Base-by-base conservation (phyloP, 2,888 invertebrate species). In the Seladonia tumulorum region DNA sequence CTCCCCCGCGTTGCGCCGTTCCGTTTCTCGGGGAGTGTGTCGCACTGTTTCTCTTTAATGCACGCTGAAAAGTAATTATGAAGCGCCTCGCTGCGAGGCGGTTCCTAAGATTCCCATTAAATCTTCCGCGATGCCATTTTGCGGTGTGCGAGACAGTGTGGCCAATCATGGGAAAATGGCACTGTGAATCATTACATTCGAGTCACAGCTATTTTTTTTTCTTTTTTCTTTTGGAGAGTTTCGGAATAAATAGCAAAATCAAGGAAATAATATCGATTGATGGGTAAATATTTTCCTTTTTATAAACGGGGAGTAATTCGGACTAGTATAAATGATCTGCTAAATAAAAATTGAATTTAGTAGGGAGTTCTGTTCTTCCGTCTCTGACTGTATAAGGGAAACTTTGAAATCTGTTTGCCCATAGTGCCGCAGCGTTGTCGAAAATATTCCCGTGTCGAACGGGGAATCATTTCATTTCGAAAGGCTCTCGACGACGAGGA, bases 21-120 rank as follows among this genome's bases (percentile, higher is more conserved):
- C 18, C 22, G 68, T 68, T 68, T 22, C 39, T 2, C 12, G 39
- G 39, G 39, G 35, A 35, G 22, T 39, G 49, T 57, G 63, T 10
- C 42, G 16, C 42, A 25, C 57, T 72, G 76, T n/a, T 76, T 47
- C 18, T n/a, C 18, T 47, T 76, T 29, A 45, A 47, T 22, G 35
- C 73, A 5, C 22, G 53, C 16, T 12, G 18, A 18, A 35, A 66
- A 76, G 42, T 47, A 79, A 79, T 72, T 49, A 72, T 29, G 25
- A 39, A 29, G 12, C 1, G 68, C 10, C 4, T 12, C 14, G 70
- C 66, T 66, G 8, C 45, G 14, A 66, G 7, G 14, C 12, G 25
- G 10, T 76, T 18, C 45, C 63, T 12, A 76, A 25, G 42, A 18
- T 63, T 76, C 42, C 18, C 18, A 18, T 76, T 42, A 25, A 16